Base-by-base conservation (phyloP, 1,140 invertebrate genomes). In the Orchesella cincta region DNA sequence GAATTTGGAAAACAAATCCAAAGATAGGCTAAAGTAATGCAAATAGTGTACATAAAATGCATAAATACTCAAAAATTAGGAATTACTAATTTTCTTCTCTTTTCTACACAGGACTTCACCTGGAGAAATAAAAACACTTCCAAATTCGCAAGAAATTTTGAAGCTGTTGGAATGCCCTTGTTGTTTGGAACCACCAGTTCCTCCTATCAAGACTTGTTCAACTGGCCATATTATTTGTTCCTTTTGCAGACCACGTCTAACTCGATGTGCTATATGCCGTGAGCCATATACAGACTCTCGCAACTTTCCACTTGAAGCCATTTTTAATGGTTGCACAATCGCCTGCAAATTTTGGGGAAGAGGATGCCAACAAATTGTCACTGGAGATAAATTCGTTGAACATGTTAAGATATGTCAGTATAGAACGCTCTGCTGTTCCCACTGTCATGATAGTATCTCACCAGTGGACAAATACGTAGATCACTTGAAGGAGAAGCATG, bases 321-420 rank as follows among this genome's bases (percentile, higher is more conserved):
- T 67, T 33, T 67, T 67, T 23, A 67, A 67, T 33, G 26, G 28
- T 8, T 67, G 62, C 62, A 29, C 26, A 67, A 67, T 67, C 3
- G 62, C 62, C 1, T 67, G 62, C n/a, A 67, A 67, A 67, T 67
- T 67, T 67, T 67, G 62, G 62, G 62, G 62, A 31, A 26, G 62
- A 33, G 62, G 62, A 12, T 67, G 62, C 33, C 62, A 67, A n/a
- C 62, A 67, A 67, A 31, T 67, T 31, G 62, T 67, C 8, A 12
- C 29, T 33, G 62, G 62, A 2, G 29, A 12, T 14, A 67, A 33
- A 33, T 67, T 67, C 31, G 12, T 67, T 31, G 62, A 67, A 5
- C 62, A 67, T 33, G 62, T 67, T 12, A 67, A 67, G 33, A 67
- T 67, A 31, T 67, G 62, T 29, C 62, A 67, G 62, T 67, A 12